Evolutionary conservation across 2,888 invertebrate species (phyloP), one percentile per base, ranked within the genome.

Genomic region (Carpatolechia fugitivella): DNA sequence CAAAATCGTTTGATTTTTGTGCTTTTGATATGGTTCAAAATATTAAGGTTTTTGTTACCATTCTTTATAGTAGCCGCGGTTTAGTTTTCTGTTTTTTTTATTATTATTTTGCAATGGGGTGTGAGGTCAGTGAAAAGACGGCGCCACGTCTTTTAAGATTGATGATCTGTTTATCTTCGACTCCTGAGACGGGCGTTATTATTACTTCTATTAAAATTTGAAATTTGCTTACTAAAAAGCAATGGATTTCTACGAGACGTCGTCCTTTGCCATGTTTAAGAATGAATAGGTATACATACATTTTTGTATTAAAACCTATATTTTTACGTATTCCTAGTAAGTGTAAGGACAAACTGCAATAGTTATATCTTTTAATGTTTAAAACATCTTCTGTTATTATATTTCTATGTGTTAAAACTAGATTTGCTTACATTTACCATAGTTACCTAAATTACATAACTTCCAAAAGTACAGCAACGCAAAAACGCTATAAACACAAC

Each of bases 21-120:
- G 44, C n/a, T 10, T 29, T 29, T 24, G 0, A 48, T 18, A 52
- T 51, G 30, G 46, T 59, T 44, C 56, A 58, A 62, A 66, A 63
- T 73, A 70, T 69, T 68, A 73, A 62, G 66, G 76, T 83, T 86
- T 84, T 85, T 83, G 82, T 70, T 70, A 65, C 76, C 76, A 78
- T 82, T 82, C 83, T 80, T 82, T 85, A 82, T 78, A 78, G 85
- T 84, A 83, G 82, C 81, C 66, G 72, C 72, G 70, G 72, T 73
- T 64, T 62, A 41, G 64, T 73, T 70, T 71, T 69, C 74, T 70
- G 70, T 72, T 68, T 60, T 60, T 70, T 76, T 76, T 77, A 4
- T 20, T 41, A 20, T 41, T 44, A 29, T 73, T 74, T 68, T 74
- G 66, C 69, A 71, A 74, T 73, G 65, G 80, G 82, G 85, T 85